These are phyloP conservation scores for Atrina japonica DNA, from an alignment of 2,888 invertebrate species.

Conservation along the genomic window DNA sequence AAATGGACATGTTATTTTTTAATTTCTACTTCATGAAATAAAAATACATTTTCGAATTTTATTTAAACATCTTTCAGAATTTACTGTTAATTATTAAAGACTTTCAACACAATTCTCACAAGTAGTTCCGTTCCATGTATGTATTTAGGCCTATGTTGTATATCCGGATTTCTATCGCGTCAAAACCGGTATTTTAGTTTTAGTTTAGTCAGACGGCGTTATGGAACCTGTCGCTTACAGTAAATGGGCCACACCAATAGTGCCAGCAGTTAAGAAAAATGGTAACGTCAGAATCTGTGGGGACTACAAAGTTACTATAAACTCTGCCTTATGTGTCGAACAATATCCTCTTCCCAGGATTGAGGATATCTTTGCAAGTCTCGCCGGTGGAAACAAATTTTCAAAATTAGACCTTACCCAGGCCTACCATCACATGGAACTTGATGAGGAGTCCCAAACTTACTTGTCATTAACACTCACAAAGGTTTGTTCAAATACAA, in stretches of 20 bases:
- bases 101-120: too few species aligned
- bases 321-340: slow-evolving; percentile 58
- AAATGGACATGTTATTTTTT: too few species aligned
- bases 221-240: slow-evolving; percentile 25
- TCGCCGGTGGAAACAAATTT: slow-evolving; percentile 48
- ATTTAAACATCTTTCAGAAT: too few species aligned
- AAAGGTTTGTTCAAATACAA: slow-evolving; percentile 24
- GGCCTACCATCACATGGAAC: slow-evolving; percentile 38
- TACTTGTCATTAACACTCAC: slow-evolving; percentile 26
- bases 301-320: slow-evolving; percentile 55
- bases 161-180: too few species aligned
- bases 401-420: slow-evolving; percentile 42
- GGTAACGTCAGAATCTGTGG: slow-evolving; percentile 50
- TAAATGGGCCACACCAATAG: slow-evolving; percentile 50
- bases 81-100: too few species aligned
- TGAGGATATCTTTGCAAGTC: slow-evolving; percentile 55
- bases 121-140: too few species aligned
- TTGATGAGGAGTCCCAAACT: slow-evolving; percentile 36
- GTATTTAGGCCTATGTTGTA: too few species aligned
- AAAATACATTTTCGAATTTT: too few species aligned
- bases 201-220: slow-evolving; percentile 24
- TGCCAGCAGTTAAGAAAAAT: slow-evolving; percentile 37
- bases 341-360: slow-evolving; percentile 55
- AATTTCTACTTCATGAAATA: too few species aligned
- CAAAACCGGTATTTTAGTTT: too few species aligned